phyloP scores from a whole-genome alignment of 2,888 invertebrate species.

The Chloroclysta siterata region DNA sequence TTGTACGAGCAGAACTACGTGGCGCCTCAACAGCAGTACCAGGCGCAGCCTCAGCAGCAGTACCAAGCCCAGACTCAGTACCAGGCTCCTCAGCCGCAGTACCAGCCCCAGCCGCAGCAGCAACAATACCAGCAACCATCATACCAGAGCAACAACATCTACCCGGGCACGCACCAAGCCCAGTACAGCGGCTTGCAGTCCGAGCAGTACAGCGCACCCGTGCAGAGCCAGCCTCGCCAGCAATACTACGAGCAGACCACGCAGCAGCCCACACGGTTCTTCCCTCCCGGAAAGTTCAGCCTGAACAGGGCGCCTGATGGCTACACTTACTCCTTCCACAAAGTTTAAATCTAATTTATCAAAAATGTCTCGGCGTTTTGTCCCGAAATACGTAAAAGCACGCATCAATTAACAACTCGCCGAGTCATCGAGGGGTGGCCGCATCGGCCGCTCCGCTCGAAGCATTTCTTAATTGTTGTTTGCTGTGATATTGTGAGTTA shows the following conservation, averaged over 20 bases:
- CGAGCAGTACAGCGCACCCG: constrained; percentile 60
- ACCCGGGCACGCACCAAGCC: constrained; percentile 78
- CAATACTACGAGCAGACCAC: constrained; percentile 86
- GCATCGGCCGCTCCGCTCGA: constrained; percentile 59
- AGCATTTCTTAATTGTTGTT: constrained; percentile 82
- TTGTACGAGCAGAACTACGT: constrained; percentile 72
- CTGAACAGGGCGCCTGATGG: constrained; percentile 95
- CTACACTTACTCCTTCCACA: constrained; percentile 94
- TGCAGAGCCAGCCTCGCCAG: constrained; percentile 46
- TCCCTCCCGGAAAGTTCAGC: constrained; percentile 93
- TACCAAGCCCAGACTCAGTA: constrained; percentile 61
- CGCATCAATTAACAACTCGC: constrained; percentile 76
- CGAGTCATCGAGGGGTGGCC: constrained; percentile 73
- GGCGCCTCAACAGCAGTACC: constrained; percentile 67
- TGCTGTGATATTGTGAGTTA: constrained; percentile 84
- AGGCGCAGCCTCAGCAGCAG: constrained; percentile 65
- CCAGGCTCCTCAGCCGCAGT: constrained; percentile 45
- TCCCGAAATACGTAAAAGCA: constrained; percentile 70
- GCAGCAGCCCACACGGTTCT: constrained; percentile 89
- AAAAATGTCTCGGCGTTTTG: constrained; percentile 68
- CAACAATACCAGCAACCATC: constrained; percentile 56
- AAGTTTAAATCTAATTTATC: constrained; percentile 75
- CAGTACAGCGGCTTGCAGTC: constrained; percentile 77
- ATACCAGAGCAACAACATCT: constrained; percentile 76
- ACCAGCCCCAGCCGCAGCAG: constrained; percentile 52